Evolutionary conservation across 1,140 invertebrate genomes (phyloP).

Genomic region (Formica exsecta): DNA sequence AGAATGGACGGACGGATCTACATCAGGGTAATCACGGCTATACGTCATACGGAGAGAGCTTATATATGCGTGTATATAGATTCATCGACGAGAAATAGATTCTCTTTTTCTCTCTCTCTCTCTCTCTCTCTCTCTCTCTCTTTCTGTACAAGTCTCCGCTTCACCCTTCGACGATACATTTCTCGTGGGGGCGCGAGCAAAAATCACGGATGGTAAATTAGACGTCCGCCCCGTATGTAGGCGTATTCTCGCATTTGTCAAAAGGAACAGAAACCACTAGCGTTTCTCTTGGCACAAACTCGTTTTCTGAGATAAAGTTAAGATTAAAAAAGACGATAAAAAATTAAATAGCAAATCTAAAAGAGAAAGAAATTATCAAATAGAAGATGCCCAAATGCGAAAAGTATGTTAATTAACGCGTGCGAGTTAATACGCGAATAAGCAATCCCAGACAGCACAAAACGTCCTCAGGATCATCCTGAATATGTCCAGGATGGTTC

Average conservation of each 20-base stretch:
- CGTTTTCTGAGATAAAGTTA: background rate
- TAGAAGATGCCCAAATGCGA: no score
- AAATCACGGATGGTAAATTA: slow-evolving; percentile 79
- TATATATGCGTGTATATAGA: slow-evolving; percentile 62
- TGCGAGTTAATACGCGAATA: background rate
- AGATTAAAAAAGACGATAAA: no score
- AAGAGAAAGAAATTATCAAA: no score
- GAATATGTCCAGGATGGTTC: no score
- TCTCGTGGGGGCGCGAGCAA: slow-evolving; percentile 62
- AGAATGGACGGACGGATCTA: slow-evolving; percentile 72
- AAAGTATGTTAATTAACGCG: background rate
- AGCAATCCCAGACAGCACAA: no score
- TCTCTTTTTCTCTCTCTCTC: no score
- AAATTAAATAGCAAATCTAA: background rate
- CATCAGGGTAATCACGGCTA: slow-evolving; percentile 74
- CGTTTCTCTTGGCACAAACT: background rate
- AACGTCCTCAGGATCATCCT: no score
- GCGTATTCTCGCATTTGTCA: slow-evolving; percentile 76
- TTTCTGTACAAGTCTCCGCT: slow-evolving; percentile 52
- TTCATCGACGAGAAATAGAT: slow-evolving; percentile 59
- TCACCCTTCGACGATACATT: slow-evolving; percentile 51
- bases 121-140: background rate
- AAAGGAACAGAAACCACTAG: slow-evolving; percentile 38
- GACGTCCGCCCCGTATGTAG: slow-evolving; percentile 66
- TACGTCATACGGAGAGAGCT: slow-evolving; percentile 74